Base-by-base conservation (phyloP, 1,140 invertebrate species). In the Cylas formicarius region DNA sequence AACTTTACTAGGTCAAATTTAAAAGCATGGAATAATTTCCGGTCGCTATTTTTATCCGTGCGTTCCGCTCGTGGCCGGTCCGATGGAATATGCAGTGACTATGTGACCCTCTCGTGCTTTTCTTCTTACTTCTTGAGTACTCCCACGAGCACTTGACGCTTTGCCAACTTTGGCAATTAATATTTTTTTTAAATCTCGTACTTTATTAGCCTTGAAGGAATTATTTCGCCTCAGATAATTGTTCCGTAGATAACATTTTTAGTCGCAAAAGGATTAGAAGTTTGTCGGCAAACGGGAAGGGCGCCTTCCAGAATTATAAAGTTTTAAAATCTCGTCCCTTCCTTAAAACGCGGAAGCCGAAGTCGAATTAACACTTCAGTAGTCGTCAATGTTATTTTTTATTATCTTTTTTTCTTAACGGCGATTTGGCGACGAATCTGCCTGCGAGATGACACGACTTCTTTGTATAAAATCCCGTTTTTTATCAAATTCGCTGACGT, bases 121-220 rank as follows among this genome's bases (percentile, higher is more conserved):
- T 53, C 44, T 55, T 48, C 51, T 22, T 44, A 38, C 44, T 47
- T 48, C 44, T 48, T 50, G 52, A 57, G 53, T 50, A 52, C 48
- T 60, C 57, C 57, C 55, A 49, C 43, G 57, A 50, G 57, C 42
- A 49, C 38, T 50, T 46, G 49, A 51, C 41, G 49, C 45, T 50
- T 50, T 56, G 48, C 53, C 48, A 60, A 60, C 58, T 60, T 60
- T 58, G 52, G 48, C 58, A 60, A 60, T 60, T 60, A 60, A 60
- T 60, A 58, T 60, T 60, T 60, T n/a, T n/a, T 60, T 60, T 55
- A 55, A 60, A 60, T 56, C 52, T 45, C 22, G 42, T 44, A 52
- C 48, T 58, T 54, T 57, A 51, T 51, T 51, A 46, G 47, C 44
- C 54, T 49, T 50, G 41, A 39, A 54, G 54, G 52, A 56, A 51